Conservation (phyloP, 2,113 vertebrate species). For the Toxostoma redivivum region DNA sequence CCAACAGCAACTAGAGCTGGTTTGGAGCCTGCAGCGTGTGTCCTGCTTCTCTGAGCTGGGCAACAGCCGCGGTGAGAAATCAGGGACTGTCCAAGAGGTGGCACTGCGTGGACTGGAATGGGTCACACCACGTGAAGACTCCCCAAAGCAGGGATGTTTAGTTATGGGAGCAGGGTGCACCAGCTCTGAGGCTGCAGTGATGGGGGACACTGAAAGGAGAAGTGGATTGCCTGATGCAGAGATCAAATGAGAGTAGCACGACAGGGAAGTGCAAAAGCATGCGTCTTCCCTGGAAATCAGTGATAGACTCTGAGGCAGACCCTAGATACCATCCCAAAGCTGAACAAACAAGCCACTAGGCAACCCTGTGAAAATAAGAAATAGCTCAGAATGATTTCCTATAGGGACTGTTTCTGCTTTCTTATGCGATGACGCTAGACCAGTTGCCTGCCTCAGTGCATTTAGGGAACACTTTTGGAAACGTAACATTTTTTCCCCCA, state of each 20-base stretch:
- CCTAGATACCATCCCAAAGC: not conserved
- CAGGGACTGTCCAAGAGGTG: not conserved
- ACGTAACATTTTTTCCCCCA: fast-evolving
- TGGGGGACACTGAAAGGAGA: not conserved
- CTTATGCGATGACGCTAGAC: not conserved
- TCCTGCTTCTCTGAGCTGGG: not conserved
- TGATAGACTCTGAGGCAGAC: fast-evolving
- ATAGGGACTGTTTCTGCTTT: not conserved
- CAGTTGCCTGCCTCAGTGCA: not conserved
- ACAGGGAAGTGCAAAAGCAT: not conserved
- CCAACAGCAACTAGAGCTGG: fast-evolving
- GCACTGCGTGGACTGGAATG: not conserved
- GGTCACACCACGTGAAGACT: not conserved
- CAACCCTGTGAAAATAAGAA: not conserved
- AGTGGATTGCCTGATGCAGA: not conserved
- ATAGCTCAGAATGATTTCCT: not conserved
- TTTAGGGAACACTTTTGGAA: not conserved
- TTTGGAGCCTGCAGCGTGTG: not conserved
- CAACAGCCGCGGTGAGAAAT: not conserved
- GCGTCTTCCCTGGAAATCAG: not conserved
- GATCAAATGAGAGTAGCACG: fast-evolving
- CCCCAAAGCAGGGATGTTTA: fast-evolving
- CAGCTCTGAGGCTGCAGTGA: not conserved
- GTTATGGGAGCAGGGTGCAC: not conserved
- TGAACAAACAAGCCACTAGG: not conserved